Base-by-base conservation (phyloP, 2,113 vertebrate species). In the Panthera tigris region DNA sequence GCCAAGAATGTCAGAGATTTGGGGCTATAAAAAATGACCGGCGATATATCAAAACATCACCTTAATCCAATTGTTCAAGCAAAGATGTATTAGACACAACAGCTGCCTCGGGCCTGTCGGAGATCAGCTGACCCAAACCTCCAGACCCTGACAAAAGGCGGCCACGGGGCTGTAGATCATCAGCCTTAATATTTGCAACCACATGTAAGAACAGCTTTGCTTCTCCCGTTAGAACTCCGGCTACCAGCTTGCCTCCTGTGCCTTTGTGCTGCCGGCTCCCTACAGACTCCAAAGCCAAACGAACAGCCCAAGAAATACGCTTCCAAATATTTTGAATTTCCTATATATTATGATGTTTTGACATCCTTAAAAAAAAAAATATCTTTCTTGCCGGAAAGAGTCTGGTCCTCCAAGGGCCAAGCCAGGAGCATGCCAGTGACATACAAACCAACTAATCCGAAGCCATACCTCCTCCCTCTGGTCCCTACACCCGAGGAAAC, bases 41-140 rank as follows among this genome's bases (percentile, higher is more conserved):
- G 89, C 90, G 95, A 98, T 97, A 91, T 92, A 97, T 97, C 97
- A 98, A 93, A 97, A 88, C 61, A 97, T 97, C 94, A 84, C 80
- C 78, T 94, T 97, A 97, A 98, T 97, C 82, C 74, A 95, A 96
- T 98, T 97, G 96, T 89, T 96, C 73, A 87, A 94, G 84, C 45
- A 80, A 95, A 94, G 95, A 98, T 95, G 33, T 95, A 98, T 97
- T 90, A 97, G 69, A 95, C 85, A 85, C 69, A 93, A 90, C 36
- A 95, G 80, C 92, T 97, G 80, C 80, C 76, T 97, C 95, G 84
- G 63, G 83, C 88, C 80, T 90, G 45, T 73, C 1, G 4, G 82
- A 95, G 79, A 95, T 89, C 9, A 1, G 68, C 79, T 97, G 85
- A 97, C 92, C 45, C 89, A 92, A 48, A 31, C 68, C 63, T 97